Conservation (phyloP, 2,888 invertebrate genomes). For the Sericinus montela region DNA sequence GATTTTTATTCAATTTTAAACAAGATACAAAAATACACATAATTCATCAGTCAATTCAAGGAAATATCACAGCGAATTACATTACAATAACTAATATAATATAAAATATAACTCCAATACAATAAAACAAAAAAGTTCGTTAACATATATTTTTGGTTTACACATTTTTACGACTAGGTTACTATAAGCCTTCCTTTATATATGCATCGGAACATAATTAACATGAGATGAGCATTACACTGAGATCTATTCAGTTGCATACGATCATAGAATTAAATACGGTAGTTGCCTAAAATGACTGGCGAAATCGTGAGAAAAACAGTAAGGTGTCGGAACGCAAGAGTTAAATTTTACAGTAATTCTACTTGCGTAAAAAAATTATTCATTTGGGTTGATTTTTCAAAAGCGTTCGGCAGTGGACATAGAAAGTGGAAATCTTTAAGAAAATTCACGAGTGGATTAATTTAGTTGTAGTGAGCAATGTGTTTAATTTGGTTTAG, state of each 20-base stretch:
- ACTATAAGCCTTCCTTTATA: not conserved
- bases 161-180: not conserved
- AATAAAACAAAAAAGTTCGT: conserved; percentile 40
- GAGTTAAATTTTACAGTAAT: too few species aligned
- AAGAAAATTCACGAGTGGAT: too few species aligned
- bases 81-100: conserved; percentile 10
- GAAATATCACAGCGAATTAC: conserved; percentile 57
- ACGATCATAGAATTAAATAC: conserved; percentile 10
- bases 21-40: conserved; percentile 51
- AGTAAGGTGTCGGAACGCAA: too few species aligned
- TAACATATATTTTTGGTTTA: conserved; percentile 16
- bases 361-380: too few species aligned
- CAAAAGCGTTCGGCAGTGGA: too few species aligned
- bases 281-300: not conserved
- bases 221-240: conserved; percentile 25
- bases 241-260: conserved; percentile 25
- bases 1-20: conserved; percentile 24
- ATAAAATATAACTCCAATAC: conserved; percentile 17
- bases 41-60: conserved; percentile 53
- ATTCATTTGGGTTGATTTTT: too few species aligned
- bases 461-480: too few species aligned
- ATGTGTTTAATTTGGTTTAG: too few species aligned
- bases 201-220: conserved; percentile 23
- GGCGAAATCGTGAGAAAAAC: too few species aligned
- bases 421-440: too few species aligned